Conservation (phyloP, 2,888 invertebrate species). For the Ormyrus nitidulus region DNA sequence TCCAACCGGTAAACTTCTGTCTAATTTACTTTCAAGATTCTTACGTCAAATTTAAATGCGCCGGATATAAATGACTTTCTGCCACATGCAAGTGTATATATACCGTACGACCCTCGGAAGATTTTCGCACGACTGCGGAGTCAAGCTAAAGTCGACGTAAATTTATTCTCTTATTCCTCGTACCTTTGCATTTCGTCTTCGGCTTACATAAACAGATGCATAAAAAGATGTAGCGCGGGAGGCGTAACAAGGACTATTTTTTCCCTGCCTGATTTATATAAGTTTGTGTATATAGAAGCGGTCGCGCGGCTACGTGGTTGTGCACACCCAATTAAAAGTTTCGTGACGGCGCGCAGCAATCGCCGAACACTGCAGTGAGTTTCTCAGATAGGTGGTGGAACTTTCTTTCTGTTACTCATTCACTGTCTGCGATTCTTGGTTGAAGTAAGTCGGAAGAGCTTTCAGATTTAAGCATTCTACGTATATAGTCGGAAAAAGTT, state of each 20-base stretch:
- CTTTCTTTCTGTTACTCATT: not conserved
- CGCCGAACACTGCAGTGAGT: not conserved
- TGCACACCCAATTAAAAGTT: slow-evolving; percentile 52
- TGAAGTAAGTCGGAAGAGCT: no score
- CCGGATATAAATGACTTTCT: slow-evolving; percentile 36
- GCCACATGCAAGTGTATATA: not conserved
- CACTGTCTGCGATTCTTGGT: not conserved
- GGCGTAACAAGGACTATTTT: not conserved
- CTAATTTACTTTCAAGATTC: slow-evolving; percentile 55
- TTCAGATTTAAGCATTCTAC: no score
- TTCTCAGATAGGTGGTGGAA: not conserved
- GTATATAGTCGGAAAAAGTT: no score
- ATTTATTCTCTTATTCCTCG: slow-evolving; percentile 33
- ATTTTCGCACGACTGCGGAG: not conserved
- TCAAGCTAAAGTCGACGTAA: slow-evolving; percentile 18
- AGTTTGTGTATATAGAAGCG: not conserved
- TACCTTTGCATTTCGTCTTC: slow-evolving; percentile 31
- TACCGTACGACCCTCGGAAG: not conserved
- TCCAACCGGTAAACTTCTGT: slow-evolving; percentile 41
- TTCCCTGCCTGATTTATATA: not conserved
- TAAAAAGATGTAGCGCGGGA: not conserved
- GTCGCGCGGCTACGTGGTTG: not conserved
- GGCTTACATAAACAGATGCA: slow-evolving; percentile 2
- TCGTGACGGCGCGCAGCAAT: slow-evolving; percentile 9
- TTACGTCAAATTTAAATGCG: slow-evolving; percentile 51